Percentiles rank a stretch among this genome's conserved stretches.
Conservation (phyloP, 92 coral and sea anemone genomes). For the Paramuricea clavata region DNA sequence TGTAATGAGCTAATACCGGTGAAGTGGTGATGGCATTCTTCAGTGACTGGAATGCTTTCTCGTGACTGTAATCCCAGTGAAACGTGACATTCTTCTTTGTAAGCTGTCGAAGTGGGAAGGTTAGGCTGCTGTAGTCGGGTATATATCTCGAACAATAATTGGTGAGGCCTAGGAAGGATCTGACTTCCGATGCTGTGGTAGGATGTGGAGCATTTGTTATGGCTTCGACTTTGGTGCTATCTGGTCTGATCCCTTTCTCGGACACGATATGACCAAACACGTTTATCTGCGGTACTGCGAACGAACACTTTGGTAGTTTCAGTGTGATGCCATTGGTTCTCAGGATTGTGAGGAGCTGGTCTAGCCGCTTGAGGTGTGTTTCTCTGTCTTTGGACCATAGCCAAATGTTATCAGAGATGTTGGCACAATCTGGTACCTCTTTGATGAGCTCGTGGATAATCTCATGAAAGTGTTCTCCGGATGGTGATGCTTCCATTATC, state of each 20-base stretch:
- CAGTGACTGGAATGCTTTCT: constrained; percentile 47
- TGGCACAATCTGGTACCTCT: constrained; percentile 41
- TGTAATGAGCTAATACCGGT: constrained; percentile 68
- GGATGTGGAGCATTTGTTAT: constrained; percentile 59
- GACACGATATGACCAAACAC: constrained; percentile 69
- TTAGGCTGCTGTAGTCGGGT: constrained; percentile 64
- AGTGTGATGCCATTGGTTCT: constrained; percentile 57
- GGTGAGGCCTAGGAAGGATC: constrained; percentile 66
- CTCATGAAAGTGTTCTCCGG: constrained; percentile 67
- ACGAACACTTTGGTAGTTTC: constrained; percentile 59
- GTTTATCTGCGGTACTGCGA: constrained; percentile 34
- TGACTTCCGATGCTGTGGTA: constrained; percentile 59
- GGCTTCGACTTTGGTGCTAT: constrained; percentile 56
- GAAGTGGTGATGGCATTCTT: constrained; percentile 39
- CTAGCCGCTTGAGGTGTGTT: constrained; percentile 49
- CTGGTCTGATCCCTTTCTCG: constrained; percentile 64
- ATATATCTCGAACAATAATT: constrained; percentile 43
- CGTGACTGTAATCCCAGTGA: constrained; percentile 54
- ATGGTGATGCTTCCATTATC: constrained; percentile 51
- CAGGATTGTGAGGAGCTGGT: constrained; percentile 49
- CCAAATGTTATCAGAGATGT: constrained; percentile 60
- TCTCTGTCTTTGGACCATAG: constrained; percentile 53
- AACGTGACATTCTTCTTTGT: constrained; percentile 54
- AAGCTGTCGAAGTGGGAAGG: constrained; percentile 52
- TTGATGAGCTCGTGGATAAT: constrained; percentile 47